Percentiles rank a stretch among this genome's conserved stretches.
These are phyloP conservation scores for Ectropis crepuscularia DNA, from an alignment of 2,888 invertebrate species.

Conservation along the genomic window DNA sequence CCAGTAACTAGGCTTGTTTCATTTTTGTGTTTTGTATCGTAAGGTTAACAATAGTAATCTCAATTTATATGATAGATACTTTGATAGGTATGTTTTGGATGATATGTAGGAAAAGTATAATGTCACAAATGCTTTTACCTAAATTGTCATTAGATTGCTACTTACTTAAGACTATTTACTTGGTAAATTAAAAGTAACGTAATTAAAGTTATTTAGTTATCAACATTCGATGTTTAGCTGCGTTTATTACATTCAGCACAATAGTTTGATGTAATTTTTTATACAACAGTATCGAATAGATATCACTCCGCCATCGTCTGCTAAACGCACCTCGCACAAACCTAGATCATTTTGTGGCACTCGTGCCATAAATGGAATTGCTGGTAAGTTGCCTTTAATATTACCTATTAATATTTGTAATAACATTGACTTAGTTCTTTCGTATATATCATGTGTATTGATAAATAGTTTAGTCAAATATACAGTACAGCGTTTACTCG, in stretches of 20 bases:
- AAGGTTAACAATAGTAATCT: not conserved
- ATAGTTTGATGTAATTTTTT: conserved; percentile 24
- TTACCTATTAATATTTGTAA: not conserved
- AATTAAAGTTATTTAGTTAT: not conserved
- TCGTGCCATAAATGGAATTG: conserved; percentile 6
- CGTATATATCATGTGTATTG: not conserved
- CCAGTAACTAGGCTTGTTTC: conserved; percentile 59
- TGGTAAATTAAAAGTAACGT: too few species aligned
- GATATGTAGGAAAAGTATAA: too few species aligned
- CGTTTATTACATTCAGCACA: conserved; percentile 10
- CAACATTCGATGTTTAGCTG: conserved; percentile 8
- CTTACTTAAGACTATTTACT: too few species aligned
- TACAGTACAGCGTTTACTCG: too few species aligned
- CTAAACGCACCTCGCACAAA: conserved; percentile 22
- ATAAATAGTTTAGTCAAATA: too few species aligned
- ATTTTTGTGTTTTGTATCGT: conserved; percentile 7
- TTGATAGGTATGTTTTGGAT: too few species aligned
- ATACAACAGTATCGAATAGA: conserved; percentile 5
- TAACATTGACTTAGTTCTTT: not conserved
- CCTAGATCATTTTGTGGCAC: conserved; percentile 16
- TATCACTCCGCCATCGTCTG: conserved; percentile 16
- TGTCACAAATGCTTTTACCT: too few species aligned
- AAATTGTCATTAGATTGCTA: too few species aligned
- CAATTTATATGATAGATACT: too few species aligned
- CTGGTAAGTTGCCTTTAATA: conserved; percentile 23